phyloP scores from a whole-genome alignment of 2,797 vertebrate species.

The Bradypodion pumilum region DNA sequence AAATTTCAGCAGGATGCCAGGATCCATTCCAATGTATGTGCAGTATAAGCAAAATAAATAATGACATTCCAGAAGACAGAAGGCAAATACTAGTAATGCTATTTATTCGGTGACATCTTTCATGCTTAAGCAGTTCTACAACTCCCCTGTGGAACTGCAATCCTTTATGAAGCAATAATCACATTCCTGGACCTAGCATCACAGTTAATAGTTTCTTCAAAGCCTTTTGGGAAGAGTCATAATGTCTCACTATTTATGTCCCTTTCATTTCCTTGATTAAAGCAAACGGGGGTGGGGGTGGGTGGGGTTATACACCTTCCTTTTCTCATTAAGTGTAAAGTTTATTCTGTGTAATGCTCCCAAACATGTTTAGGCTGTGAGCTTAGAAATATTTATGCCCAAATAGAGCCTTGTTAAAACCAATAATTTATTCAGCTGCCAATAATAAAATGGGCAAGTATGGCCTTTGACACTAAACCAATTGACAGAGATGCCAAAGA shows the following conservation, averaged over 20 bases:
- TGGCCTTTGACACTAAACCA: not conserved
- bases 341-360: not conserved
- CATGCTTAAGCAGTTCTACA: conserved; percentile 49
- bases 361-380: conserved; percentile 27
- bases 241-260: conserved; percentile 43
- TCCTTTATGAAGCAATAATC: conserved; percentile 61
- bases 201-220: conserved; percentile 48
- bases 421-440: not conserved
- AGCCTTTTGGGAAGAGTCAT: conserved; percentile 42
- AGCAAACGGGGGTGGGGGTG: conserved; percentile 27
- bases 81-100: conserved; percentile 36
- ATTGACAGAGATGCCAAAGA: not conserved
- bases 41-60: conserved; percentile 24
- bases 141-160: conserved; percentile 47
- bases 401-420: conserved; percentile 13
- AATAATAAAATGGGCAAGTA: conserved; percentile 2
- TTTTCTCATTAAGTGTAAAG: conserved; percentile 37
- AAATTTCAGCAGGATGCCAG: not conserved
- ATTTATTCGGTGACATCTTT: conserved; percentile 57
- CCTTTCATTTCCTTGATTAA: conserved; percentile 45
- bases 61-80: conserved; percentile 19
- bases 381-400: not conserved
- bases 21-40: conserved; percentile 22
- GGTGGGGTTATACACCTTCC: not conserved
- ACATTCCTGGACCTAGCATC: conserved; percentile 52